phyloP scores from a whole-genome alignment of 2,888 invertebrate genomes.

The Marronus borbonicus region DNA sequence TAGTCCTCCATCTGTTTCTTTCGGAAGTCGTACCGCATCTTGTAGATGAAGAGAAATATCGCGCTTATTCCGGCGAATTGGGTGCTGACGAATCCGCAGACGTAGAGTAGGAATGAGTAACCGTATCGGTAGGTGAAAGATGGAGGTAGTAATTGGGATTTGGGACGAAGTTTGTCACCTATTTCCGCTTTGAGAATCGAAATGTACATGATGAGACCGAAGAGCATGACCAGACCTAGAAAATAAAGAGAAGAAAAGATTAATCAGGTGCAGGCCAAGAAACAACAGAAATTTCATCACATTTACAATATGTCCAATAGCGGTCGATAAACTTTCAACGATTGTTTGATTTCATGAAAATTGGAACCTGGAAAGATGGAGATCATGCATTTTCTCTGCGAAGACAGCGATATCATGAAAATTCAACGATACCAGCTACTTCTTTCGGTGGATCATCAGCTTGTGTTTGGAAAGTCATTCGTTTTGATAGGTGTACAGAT shows the following conservation, averaged over 20 bases:
- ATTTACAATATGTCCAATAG: too few relatives aligned
- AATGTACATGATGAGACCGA: slow-evolving; percentile 94
- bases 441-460: too few relatives aligned
- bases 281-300: too few relatives aligned
- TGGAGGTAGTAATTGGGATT: slow-evolving; percentile 84
- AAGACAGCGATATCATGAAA: too few relatives aligned
- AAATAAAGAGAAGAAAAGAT: slow-evolving; percentile 58
- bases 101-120: slow-evolving; percentile 89
- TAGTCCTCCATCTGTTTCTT: slow-evolving; percentile 72
- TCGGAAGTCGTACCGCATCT: slow-evolving; percentile 77
- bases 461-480: too few relatives aligned
- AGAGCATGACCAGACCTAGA: slow-evolving; percentile 90
- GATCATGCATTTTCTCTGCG: too few relatives aligned
- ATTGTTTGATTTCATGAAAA: too few relatives aligned
- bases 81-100: slow-evolving; percentile 87
- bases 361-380: too few relatives aligned
- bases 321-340: too few relatives aligned
- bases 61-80: slow-evolving; percentile 90
- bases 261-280: too few relatives aligned
- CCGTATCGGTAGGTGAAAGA: slow-evolving; percentile 90
- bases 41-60: slow-evolving; percentile 89
- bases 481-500: too few relatives aligned
- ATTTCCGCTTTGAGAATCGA: slow-evolving; percentile 93
- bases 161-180: slow-evolving; percentile 87
- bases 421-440: too few relatives aligned